Base-by-base conservation (phyloP, 2,797 vertebrate genomes). In the Eleutherodactylus coqui region DNA sequence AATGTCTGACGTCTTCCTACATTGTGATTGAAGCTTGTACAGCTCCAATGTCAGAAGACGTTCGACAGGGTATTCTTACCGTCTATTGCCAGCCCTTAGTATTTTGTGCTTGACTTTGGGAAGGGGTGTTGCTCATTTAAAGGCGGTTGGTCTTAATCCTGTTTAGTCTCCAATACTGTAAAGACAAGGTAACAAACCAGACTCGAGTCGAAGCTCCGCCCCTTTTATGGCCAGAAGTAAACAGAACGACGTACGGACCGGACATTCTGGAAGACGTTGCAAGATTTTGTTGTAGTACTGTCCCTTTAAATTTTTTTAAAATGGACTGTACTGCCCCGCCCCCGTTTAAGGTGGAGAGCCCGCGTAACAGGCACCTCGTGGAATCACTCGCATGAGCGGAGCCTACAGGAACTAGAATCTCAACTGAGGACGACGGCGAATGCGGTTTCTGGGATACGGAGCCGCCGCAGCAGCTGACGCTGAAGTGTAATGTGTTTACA, bases 401-500 rank as follows among this genome's bases (percentile, higher is more conserved):
- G 9, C 32, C 6, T 36, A n/a, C n/a, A n/a, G n/a, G n/a, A n/a
- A n/a, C n/a, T n/a, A 64, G 21, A 19, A 64, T 38, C 5, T 38
- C 19, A 11, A 27, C 24, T 27, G 69, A 4, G 43, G 69, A 72
- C 0, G 69, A 41, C 4, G 75, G 47, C 36, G 32, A n/a, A 17
- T 47, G 49, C 14, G 0, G 83, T 87, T 89, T 83, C 89, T 84
- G 10, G 32, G 89, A 41, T 51, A 84, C 77, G 0, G 47, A 3
- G 67, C 45, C 32, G 8, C 5, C 13, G 27, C 53, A 3, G 21
- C 45, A 16, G 64, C 51, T 0, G 29, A 19, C 19, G 11, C 19
- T 0, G 17, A 2, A 36, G 78, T 21, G 69, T 73, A 47, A 64
- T 75, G 6, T 79, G 64, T 10, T 81, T 76, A 77, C 85, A 49